Base-by-base conservation (phyloP, 1,140 invertebrate species). In the Melanaphis sacchari region DNA sequence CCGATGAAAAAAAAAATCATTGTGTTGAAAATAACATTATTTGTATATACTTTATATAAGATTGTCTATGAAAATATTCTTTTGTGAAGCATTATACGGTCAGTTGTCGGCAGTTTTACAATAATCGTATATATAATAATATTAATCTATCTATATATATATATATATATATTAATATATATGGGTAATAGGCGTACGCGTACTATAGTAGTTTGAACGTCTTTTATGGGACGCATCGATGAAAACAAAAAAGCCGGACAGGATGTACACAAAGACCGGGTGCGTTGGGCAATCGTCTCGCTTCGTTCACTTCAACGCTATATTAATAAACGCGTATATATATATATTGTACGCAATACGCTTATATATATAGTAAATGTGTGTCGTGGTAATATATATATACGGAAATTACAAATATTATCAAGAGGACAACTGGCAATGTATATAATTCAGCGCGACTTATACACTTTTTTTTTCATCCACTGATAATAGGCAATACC, bases 191-290 rank as follows among this genome's bases (percentile, higher is more conserved):
- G 59, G 59, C n/a, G n/a, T 76, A 76, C 59, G 59, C 59, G 59
- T n/a, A 66, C 59, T n/a, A 76, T n/a, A 76, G n/a, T 76, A 76
- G 59, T 76, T n/a, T 76, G 15, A 76, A 76, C 59, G 31, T 76
- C 31, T 76, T 76, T 76, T 76, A 76, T 76, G 59, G 59, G 59
- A 76, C n/a, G 59, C 59, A 76, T 76, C 59, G 59, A 76, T 76
- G 59, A 76, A 76, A 76, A 76, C 59, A 76, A 76, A 76, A 76
- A 76, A 76, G 59, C 59, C 59, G 59, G 59, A 76, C 59, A 76
- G 59, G 59, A 76, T 76, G 59, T 36, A n/a, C 59, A 76, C 59
- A 76, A 76, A 76, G 59, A 76, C 59, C 59, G 59, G 59, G 59
- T 66, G 59, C 59, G 59, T 66, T 31, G 59, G 59, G 31, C 59